Evolutionary conservation across 1,140 invertebrate genomes (phyloP).

Genomic region (Meloidogyne floridensis): DNA sequence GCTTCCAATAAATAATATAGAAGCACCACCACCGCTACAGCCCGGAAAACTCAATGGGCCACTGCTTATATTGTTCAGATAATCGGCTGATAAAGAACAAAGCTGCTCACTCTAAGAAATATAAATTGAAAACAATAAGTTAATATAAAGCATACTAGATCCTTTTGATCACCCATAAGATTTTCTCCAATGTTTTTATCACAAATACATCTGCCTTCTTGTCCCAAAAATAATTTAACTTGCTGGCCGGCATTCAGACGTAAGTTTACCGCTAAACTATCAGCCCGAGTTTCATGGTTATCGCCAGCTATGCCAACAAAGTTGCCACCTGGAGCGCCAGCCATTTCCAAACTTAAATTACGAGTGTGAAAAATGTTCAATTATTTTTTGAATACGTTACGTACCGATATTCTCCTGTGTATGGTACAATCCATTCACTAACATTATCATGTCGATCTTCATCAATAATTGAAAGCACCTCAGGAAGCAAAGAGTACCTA

Average conservation of each 20-base stretch:
- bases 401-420: conserved; percentile 34
- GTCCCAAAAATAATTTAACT: conserved; percentile 40
- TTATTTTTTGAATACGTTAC: background rate
- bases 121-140: too few species aligned
- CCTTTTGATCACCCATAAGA: too few species aligned
- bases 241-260: conserved; percentile 33
- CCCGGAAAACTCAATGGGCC: too few species aligned
- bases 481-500: background rate
- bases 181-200: conserved; percentile 25
- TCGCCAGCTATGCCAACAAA: conserved; percentile 16
- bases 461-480: background rate
- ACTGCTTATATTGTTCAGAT: conserved; percentile 13
- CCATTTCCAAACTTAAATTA: conserved; percentile 38
- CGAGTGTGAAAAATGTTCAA: background rate
- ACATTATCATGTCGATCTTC: conserved; percentile 11
- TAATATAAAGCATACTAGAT: too few species aligned
- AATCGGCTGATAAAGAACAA: background rate
- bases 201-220: conserved; percentile 39
- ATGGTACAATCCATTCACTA: conserved; percentile 38
- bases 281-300: conserved; percentile 29
- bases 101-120: background rate
- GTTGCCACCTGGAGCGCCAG: conserved; percentile 45
- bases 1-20: conserved; percentile 32
- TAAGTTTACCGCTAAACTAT: conserved; percentile 36
- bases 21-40: conserved; percentile 45